Conservation (phyloP, 2,113 vertebrate species). For the Macaca mulatta region DNA sequence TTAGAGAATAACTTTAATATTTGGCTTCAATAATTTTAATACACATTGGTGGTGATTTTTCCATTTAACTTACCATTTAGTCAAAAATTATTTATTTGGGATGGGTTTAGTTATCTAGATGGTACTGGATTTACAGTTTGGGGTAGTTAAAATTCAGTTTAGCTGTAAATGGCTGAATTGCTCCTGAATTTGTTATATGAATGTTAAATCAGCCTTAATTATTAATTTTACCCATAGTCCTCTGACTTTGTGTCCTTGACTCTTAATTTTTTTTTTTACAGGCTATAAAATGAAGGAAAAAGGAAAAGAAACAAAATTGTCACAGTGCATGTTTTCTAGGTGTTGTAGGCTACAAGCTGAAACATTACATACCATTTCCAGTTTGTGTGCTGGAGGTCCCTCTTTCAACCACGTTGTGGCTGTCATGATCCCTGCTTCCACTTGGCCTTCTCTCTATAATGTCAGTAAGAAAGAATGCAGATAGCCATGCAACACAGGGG, state of each 20-base stretch:
- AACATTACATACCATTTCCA: conserved; percentile 85
- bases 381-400: conserved; percentile 35
- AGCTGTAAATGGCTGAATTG: background rate
- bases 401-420: conserved; percentile 87
- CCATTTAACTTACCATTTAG: conserved; percentile 2
- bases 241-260: background rate
- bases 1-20: conserved; percentile 25
- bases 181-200: conserved; percentile 32
- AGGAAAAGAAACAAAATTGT: background rate
- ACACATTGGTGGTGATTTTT: background rate
- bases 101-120: background rate
- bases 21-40: conserved; percentile 26
- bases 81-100: conserved; percentile 8
- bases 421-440: conserved; percentile 93
- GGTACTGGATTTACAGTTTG: background rate
- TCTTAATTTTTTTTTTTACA: background rate
- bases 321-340: background rate
- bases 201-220: conserved; percentile 6
- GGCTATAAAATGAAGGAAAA: background rate
- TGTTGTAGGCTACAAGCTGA: background rate
- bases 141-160: conserved; percentile 1
- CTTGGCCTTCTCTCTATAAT: conserved; percentile 92
- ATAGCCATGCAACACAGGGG: background rate
- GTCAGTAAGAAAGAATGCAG: conserved; percentile 44
- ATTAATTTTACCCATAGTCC: background rate